Evolutionary conservation across 1,140 invertebrate genomes (phyloP).

Genomic region (Drosophila tropicalis): DNA sequence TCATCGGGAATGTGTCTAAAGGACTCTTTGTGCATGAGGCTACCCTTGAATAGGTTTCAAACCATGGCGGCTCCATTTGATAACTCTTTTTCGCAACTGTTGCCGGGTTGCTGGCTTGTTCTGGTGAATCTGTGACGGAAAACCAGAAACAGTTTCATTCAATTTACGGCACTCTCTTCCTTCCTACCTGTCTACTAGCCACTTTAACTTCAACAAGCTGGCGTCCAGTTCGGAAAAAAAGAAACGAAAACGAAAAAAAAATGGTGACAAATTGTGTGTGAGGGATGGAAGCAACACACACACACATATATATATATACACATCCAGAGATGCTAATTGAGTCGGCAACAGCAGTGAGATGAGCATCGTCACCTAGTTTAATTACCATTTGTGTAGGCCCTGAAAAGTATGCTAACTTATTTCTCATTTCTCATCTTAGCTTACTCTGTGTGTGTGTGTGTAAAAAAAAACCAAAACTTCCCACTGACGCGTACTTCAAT

Average conservation of each 20-base stretch:
- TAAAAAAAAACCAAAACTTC: not conserved
- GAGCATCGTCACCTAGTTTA: not conserved
- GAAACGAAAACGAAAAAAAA: too few species aligned
- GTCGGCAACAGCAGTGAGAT: not conserved
- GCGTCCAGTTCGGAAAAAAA: not conserved
- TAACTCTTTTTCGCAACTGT: slow-evolving; percentile 1
- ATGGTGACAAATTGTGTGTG: slow-evolving; percentile 1
- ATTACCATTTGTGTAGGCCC: slow-evolving; percentile 1
- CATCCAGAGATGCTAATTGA: slow-evolving; percentile 2
- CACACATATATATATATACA: not conserved
- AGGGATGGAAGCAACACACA: not conserved
- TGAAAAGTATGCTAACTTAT: slow-evolving; percentile 14
- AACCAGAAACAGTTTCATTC: slow-evolving; percentile 1
- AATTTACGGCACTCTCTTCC: not conserved
- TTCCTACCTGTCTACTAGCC: not conserved
- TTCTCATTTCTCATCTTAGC: not conserved
- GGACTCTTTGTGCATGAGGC: not conserved
- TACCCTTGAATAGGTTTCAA: not conserved
- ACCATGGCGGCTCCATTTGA: not conserved
- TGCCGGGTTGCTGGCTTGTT: not conserved
- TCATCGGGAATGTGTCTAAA: not conserved
- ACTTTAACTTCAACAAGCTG: not conserved
- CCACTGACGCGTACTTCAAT: not conserved
- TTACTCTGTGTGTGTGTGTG: not conserved
- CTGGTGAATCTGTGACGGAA: not conserved